These are phyloP conservation scores for Tragelaphus imberbis DNA, from an alignment of 2,113 vertebrate species.

Conservation along the genomic window DNA sequence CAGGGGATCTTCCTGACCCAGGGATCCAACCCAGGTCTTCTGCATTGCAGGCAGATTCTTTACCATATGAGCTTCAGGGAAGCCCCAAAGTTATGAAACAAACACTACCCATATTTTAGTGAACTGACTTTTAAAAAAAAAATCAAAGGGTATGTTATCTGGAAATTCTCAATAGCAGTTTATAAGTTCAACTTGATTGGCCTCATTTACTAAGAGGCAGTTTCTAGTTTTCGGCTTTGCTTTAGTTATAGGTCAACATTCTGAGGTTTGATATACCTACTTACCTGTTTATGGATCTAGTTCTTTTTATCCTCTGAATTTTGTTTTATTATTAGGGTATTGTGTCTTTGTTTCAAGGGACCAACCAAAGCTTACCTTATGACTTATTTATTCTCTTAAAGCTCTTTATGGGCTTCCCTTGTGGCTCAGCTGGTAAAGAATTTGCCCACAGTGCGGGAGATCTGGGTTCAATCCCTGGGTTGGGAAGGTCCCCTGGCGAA, in stretches of 20 bases:
- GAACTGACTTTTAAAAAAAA: background rate
- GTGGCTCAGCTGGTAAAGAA: background rate
- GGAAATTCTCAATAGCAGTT: background rate
- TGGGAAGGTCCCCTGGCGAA: background rate
- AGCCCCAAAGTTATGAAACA: background rate
- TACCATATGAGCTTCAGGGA: background rate
- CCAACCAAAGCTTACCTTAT: background rate
- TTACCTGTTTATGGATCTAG: background rate
- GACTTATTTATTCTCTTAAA: background rate
- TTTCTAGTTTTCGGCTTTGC: slow-evolving; percentile 25
- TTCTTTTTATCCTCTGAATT: slow-evolving; percentile 16
- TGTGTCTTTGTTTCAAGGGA: background rate
- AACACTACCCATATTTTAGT: background rate
- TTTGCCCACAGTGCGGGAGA: background rate
- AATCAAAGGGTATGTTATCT: background rate
- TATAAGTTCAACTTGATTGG: background rate
- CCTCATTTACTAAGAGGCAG: background rate
- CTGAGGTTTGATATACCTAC: background rate
- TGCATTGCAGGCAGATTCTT: background rate
- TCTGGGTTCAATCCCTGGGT: background rate
- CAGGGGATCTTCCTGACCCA: background rate
- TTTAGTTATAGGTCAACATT: background rate
- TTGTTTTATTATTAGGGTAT: background rate
- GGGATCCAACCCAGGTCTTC: background rate
- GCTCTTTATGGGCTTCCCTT: background rate